Conservation (phyloP, 1,140 invertebrate genomes). For the Alviniconcha marisindica region DNA sequence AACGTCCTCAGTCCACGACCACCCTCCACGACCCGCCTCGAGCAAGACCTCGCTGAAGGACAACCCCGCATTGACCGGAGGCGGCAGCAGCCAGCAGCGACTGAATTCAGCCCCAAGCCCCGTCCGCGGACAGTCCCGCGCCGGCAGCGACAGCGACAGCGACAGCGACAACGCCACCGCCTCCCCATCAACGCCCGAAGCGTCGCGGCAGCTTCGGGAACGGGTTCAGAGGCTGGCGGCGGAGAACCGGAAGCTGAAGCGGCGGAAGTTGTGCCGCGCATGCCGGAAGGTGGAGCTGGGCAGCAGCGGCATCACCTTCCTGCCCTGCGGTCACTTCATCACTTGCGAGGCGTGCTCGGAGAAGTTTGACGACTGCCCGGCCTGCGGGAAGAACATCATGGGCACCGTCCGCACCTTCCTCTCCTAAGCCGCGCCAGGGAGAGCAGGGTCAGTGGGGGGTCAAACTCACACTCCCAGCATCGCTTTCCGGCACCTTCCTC, state of each 20-base stretch:
- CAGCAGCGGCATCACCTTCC: slow-evolving; percentile 27
- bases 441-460: too few species aligned
- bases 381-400: slow-evolving; percentile 36
- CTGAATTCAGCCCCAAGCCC: not conserved
- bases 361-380: slow-evolving; percentile 28
- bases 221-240: not conserved
- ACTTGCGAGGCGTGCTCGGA: slow-evolving; percentile 37
- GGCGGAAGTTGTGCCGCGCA: slow-evolving; percentile 23
- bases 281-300: slow-evolving; percentile 24
- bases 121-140: not conserved
- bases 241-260: slow-evolving; percentile 29
- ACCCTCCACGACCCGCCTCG: too few species aligned
- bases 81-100: not conserved
- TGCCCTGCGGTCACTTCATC: slow-evolving; percentile 42
- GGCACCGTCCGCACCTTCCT: slow-evolving; percentile 39
- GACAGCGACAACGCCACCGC: too few species aligned
- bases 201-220: not conserved
- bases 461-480: too few species aligned
- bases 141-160: not conserved
- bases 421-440: too few species aligned
- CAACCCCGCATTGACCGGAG: too few species aligned
- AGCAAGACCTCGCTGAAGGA: too few species aligned
- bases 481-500: too few species aligned
- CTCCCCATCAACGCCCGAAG: too few species aligned
- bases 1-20: too few species aligned